Evolutionary conservation across 2,797 vertebrate species (phyloP).

Genomic region (Cryptoblepharus egeriae): DNA sequence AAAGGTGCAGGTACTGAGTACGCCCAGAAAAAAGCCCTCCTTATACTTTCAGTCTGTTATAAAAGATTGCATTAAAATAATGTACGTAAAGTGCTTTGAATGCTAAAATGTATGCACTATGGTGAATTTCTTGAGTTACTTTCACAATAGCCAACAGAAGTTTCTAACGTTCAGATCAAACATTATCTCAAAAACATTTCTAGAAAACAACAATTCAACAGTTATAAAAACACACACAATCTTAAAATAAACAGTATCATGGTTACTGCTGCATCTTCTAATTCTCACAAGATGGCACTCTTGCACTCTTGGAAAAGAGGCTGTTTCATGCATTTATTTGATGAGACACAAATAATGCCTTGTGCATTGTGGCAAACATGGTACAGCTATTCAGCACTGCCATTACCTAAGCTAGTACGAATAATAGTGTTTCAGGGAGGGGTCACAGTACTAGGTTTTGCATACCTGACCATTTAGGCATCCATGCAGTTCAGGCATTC

Average conservation of each 20-base stretch:
- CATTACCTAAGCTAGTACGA: no score
- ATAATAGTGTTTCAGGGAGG: no score
- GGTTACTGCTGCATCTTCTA: background rate
- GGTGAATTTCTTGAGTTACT: background rate
- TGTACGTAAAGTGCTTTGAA: no score
- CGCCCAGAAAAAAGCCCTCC: no score
- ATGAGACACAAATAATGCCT: background rate
- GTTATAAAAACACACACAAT: background rate
- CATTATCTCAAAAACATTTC: background rate
- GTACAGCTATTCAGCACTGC: background rate
- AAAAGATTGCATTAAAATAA: no score
- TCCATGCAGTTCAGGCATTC: no score
- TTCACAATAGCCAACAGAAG: background rate
- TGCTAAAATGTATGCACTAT: no score
- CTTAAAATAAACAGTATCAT: background rate
- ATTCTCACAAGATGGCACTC: background rate
- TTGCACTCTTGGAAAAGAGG: background rate
- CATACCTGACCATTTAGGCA: no score
- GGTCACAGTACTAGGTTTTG: no score
- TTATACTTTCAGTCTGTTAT: no score
- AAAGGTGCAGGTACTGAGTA: no score
- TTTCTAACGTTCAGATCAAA: background rate
- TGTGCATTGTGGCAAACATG: background rate
- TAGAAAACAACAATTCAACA: background rate
- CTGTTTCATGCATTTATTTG: background rate